phyloP scores from a whole-genome alignment of 2,888 invertebrate genomes.

The Catotricha subobsoleta region DNA sequence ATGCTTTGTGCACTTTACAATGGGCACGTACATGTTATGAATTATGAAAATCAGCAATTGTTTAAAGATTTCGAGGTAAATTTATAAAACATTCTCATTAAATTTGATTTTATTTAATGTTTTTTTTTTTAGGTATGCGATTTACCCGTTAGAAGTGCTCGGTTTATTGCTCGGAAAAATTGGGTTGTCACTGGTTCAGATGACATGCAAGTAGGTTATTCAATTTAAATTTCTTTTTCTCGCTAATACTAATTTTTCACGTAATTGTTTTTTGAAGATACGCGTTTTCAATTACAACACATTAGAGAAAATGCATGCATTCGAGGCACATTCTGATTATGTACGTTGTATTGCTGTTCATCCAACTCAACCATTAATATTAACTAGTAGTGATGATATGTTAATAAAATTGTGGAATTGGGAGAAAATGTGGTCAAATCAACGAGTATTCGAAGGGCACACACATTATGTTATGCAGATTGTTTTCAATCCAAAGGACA shows the following conservation, averaged over 20 bases:
- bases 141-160: constrained; percentile 86
- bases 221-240: background rate
- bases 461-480: constrained; percentile 99
- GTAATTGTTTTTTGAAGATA: constrained; percentile 30
- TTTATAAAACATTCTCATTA: background rate
- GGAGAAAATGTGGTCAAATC: constrained; percentile 96
- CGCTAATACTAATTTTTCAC: background rate
- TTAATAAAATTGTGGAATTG: constrained; percentile 98
- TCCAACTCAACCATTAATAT: constrained; percentile 89
- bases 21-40: constrained; percentile 99
- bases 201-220: constrained; percentile 50
- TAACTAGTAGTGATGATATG: constrained; percentile 97
- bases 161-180: constrained; percentile 93
- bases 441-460: constrained; percentile 98
- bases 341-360: constrained; percentile 91
- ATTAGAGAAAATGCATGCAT: constrained; percentile 82
- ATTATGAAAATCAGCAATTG: constrained; percentile 84
- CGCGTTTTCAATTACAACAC: constrained; percentile 98
- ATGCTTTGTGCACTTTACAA: constrained; percentile 95
- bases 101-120: constrained; percentile 21
- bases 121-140: constrained; percentile 62
- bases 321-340: constrained; percentile 98
- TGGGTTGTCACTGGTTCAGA: constrained; percentile 98
- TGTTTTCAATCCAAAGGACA: constrained; percentile 98
- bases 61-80: constrained; percentile 62